Evolutionary conservation across 1,140 invertebrate species (phyloP).

Genomic region (Lasioglossum albipes): DNA sequence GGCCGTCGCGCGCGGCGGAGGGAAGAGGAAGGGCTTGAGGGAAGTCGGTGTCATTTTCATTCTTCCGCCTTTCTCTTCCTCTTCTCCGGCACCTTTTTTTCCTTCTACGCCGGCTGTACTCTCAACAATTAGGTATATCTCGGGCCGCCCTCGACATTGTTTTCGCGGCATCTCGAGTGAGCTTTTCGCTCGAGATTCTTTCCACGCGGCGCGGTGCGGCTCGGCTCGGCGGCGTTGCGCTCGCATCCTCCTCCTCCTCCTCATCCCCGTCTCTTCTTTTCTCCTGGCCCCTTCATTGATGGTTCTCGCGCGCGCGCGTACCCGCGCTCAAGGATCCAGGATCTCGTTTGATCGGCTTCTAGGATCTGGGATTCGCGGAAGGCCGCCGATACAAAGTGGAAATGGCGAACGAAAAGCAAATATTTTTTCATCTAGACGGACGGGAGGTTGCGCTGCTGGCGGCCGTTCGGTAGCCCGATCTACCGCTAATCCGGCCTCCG

Average conservation of each 20-base stretch:
- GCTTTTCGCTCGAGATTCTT: constrained; percentile 66
- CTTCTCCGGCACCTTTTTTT: constrained; percentile 36
- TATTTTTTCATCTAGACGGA: constrained; percentile 35
- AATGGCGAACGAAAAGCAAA: background rate
- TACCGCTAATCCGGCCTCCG: constrained; percentile 70
- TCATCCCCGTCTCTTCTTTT: constrained; percentile 11
- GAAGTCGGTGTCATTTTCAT: constrained; percentile 61
- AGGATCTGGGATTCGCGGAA: no score
- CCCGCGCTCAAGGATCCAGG: no score
- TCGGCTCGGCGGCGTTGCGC: constrained; percentile 28
- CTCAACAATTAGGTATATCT: constrained; percentile 67
- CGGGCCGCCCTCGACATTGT: constrained; percentile 63
- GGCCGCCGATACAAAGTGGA: background rate
- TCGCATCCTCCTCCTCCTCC: constrained; percentile 20
- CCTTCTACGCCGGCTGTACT: constrained; percentile 54
- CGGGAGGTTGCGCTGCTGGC: constrained; percentile 40
- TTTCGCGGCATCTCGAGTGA: constrained; percentile 66
- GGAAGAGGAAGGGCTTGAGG: constrained; percentile 32
- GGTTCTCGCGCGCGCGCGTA: no score
- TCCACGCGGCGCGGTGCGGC: constrained; percentile 45
- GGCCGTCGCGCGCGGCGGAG: background rate
- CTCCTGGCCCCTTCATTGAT: no score
- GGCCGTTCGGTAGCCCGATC: constrained; percentile 66
- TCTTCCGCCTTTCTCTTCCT: constrained; percentile 46
- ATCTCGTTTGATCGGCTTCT: no score